A percentile compares a stretch with the other conserved stretches of the same genome.
phyloP scores from a whole-genome alignment of 2,888 invertebrate species.

The Rhingia campestris region DNA sequence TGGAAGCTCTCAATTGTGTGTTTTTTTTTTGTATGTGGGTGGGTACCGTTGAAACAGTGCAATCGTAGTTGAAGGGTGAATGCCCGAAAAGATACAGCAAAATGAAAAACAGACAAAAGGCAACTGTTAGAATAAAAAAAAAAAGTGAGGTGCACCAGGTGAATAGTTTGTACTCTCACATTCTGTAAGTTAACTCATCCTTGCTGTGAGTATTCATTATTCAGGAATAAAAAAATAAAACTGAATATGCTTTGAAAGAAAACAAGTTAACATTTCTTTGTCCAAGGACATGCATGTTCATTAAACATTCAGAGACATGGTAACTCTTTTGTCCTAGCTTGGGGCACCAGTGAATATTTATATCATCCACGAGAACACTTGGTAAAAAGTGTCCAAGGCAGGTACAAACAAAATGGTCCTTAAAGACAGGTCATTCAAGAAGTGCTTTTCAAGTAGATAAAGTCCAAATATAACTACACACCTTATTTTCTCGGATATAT shows the following conservation, averaged over 20 bases:
- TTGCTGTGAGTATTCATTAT: conserved; percentile 27
- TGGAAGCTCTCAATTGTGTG: conserved; percentile 10
- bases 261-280: conserved; percentile 13
- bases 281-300: conserved; percentile 15
- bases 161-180: background rate
- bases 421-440: conserved; percentile 18
- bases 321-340: conserved; percentile 1
- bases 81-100: conserved; percentile 24
- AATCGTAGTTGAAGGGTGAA: conserved; percentile 25
- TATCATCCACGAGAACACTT: conserved; percentile 4
- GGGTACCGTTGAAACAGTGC: background rate
- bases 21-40: background rate
- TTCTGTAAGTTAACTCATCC: conserved; percentile 14
- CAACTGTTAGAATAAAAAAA: conserved; percentile 10
- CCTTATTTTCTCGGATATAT: background rate
- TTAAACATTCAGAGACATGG: conserved; percentile 33
- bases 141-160: conserved; percentile 19
- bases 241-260: background rate
- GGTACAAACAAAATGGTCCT: conserved; percentile 1
- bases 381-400: background rate
- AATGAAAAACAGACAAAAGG: background rate
- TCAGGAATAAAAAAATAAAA: conserved; percentile 18
- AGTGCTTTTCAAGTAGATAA: conserved; percentile 13
- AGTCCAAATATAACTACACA: conserved; percentile 16
- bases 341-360: background rate